Evolutionary conservation across 1,140 invertebrate genomes (phyloP).

Genomic region (Lepidurus couesii): DNA sequence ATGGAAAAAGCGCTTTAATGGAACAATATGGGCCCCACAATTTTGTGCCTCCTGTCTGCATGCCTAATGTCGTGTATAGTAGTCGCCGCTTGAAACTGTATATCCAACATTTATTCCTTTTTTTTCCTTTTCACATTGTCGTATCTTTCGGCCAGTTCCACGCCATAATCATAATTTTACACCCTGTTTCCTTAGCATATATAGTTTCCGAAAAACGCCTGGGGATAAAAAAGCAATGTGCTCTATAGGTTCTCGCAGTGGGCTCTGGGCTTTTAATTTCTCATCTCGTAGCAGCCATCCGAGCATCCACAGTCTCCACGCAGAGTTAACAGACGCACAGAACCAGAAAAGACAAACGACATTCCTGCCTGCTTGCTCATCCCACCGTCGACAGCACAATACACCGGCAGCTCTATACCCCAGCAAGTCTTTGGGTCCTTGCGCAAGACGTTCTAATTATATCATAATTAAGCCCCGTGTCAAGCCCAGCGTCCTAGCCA

Average conservation of each 20-base stretch:
- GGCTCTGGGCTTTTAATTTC: not conserved
- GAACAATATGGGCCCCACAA: not conserved
- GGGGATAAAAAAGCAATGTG: not conserved
- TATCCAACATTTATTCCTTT: not conserved
- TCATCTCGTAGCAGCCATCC: not conserved
- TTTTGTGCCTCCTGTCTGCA: not conserved
- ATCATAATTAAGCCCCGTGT: slow-evolving; percentile 10
- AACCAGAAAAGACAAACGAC: not conserved
- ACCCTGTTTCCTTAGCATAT: not conserved
- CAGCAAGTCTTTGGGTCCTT: not conserved
- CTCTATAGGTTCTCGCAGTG: not conserved
- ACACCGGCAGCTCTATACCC: not conserved
- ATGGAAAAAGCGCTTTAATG: not conserved
- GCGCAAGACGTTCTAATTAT: slow-evolving; percentile 6
- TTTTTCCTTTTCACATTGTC: not conserved
- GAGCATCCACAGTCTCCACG: not conserved
- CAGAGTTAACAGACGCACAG: not conserved
- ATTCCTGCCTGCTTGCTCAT: not conserved
- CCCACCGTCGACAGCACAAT: not conserved
- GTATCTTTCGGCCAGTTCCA: not conserved
- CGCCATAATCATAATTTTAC: not conserved
- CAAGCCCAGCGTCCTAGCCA: not conserved
- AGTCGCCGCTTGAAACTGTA: not conserved
- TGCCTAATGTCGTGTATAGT: not conserved
- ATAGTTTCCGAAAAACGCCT: not conserved